Base-by-base conservation (phyloP, 2,888 invertebrate genomes). In the Coenonympha glycerion region DNA sequence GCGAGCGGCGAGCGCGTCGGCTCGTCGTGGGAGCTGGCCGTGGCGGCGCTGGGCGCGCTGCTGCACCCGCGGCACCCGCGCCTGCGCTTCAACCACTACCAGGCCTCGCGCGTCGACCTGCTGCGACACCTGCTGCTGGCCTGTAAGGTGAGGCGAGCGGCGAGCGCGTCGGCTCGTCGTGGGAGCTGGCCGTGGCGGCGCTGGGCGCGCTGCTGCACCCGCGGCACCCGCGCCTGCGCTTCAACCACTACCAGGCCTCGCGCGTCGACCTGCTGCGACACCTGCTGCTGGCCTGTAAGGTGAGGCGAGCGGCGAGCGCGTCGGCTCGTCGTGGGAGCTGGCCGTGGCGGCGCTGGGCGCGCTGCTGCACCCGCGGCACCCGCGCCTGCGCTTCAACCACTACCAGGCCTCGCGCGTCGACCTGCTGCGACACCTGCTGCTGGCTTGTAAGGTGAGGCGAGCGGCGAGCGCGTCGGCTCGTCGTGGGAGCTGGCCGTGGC, bases 211-310 rank as follows among this genome's bases (percentile, higher is more conserved):
- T 92, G 33, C 79, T 92, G n/a, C 79, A 90, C 40, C 91, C 91
- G 40, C 59, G 89, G 87, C 68, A 93, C 91, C 79, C 92, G 90
- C 33, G 91, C 56, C 89, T 91, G 34, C 88, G 89, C 62, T 92
- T 93, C 75, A 94, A 94, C 78, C 89, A 91, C 57, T 89, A 90
- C 47, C 93, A 93, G 76, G 81, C 93, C 59, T 90, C 90, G 55
- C 82, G 91, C 36, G 88, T 88, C 1, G 88, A 89, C 3, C 75
- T 93, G 53, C 86, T 93, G 40, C 87, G 89, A 40, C 90, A 90
- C 3, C 75, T 94, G 58, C 85, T 92, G 52, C 76, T 85, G 3
- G 87, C 92, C 41, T 91, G 91, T 77, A 91, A 55, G 53, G 59
- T 55, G 28, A 48, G 57, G 3, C 72, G 76, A 73, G 73, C 73